These are phyloP conservation scores for Serripes groenlandicus DNA, from an alignment of 2,888 invertebrate genomes.

Conservation along the genomic window DNA sequence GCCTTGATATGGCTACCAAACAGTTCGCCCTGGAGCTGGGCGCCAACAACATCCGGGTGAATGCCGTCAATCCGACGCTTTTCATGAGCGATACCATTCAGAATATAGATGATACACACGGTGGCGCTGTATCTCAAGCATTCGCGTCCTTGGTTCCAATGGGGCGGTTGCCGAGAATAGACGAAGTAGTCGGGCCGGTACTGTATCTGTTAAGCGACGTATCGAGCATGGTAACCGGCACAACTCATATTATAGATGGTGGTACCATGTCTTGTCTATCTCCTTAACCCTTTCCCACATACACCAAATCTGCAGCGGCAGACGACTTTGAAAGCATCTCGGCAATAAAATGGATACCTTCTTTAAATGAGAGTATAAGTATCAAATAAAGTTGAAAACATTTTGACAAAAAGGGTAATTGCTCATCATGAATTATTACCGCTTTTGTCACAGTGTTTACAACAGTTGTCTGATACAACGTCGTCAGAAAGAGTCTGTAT, in stretches of 20 bases:
- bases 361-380: no score
- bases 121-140: background rate
- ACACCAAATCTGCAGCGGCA: no score
- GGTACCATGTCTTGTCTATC: conserved; percentile 11
- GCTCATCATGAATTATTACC: no score
- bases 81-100: conserved; percentile 90
- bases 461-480: no score
- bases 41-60: conserved; percentile 92
- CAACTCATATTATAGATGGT: conserved; percentile 9
- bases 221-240: conserved; percentile 15
- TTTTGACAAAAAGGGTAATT: no score
- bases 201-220: conserved; percentile 16
- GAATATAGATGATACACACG: background rate
- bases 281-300: no score
- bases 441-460: no score
- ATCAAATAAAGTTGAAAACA: no score
- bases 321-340: no score
- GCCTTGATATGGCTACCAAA: conserved; percentile 92
- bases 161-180: conserved; percentile 2
- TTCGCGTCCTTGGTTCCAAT: conserved; percentile 1
- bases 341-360: no score
- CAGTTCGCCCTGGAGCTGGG: conserved; percentile 89
- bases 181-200: conserved; percentile 15
- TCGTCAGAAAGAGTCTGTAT: no score
- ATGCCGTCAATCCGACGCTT: conserved; percentile 96